Conservation (phyloP, 2,888 invertebrate genomes). For the Anodontia alba region DNA sequence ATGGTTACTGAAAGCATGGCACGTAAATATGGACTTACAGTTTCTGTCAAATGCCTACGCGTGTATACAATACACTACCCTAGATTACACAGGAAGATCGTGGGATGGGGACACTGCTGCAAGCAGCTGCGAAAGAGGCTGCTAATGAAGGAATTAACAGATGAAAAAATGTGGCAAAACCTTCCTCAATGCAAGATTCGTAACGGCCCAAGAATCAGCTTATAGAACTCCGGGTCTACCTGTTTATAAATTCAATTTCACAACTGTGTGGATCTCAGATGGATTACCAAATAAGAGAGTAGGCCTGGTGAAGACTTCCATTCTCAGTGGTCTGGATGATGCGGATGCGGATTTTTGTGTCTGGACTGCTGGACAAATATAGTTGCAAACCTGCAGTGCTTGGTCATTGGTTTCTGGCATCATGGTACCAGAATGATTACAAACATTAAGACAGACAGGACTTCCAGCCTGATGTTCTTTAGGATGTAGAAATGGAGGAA, state of each 20-base stretch:
- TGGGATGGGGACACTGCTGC: slow-evolving; percentile 31
- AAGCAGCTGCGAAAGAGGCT: slow-evolving; percentile 25
- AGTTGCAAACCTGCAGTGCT: slow-evolving; percentile 17
- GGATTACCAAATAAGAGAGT: slow-evolving; percentile 26
- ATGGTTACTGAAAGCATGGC: slow-evolving; percentile 25
- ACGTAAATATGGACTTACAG: background rate
- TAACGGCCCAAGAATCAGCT: slow-evolving; percentile 33
- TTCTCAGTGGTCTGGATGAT: background rate
- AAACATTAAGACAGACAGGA: too few relatives aligned
- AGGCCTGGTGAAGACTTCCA: too few relatives aligned
- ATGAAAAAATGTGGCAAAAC: slow-evolving; percentile 32
- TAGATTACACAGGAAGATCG: slow-evolving; percentile 33
- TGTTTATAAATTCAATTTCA: slow-evolving; percentile 27
- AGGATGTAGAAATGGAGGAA: background rate
- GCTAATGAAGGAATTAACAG: slow-evolving; percentile 14
- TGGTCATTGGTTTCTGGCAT: slow-evolving; percentile 19
- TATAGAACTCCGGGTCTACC: slow-evolving; percentile 31
- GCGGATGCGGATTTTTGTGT: slow-evolving; percentile 35
- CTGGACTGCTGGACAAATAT: too few relatives aligned
- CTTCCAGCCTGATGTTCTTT: background rate
- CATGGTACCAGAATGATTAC: slow-evolving; percentile 12
- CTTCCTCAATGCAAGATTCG: slow-evolving; percentile 24
- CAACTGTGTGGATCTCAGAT: slow-evolving; percentile 31
- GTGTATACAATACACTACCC: too few relatives aligned
- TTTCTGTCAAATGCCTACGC: slow-evolving; percentile 29